Percentiles rank a stretch among this genome's conserved stretches.
Conservation (phyloP, 1,140 invertebrate species). For the Akabosia matsudoensis region DNA sequence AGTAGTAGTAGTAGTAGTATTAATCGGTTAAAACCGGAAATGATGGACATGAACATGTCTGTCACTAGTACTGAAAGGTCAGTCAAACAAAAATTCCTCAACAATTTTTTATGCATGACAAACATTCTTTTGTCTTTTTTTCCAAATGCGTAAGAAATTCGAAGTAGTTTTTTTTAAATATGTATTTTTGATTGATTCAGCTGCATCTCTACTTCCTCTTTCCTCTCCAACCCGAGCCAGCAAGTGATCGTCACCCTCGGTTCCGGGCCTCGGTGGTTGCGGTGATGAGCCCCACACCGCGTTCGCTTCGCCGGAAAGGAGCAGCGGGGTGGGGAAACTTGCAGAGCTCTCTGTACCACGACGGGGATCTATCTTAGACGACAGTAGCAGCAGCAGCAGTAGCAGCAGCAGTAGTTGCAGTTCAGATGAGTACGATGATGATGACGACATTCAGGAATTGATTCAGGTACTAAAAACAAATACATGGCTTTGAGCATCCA, state of each 20-base stretch:
- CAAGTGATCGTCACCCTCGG: conserved; percentile 78
- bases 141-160: background rate
- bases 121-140: too few species aligned
- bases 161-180: background rate
- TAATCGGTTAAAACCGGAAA: conserved; percentile 17
- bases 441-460: background rate
- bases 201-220: background rate
- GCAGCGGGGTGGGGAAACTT: conserved; percentile 72
- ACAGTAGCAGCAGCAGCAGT: background rate
- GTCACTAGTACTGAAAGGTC: conserved; percentile 2
- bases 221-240: background rate
- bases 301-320: conserved; percentile 66
- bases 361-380: background rate
- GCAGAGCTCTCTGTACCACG: conserved; percentile 46
- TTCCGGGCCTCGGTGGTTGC: conserved; percentile 95
- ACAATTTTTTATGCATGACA: too few species aligned
- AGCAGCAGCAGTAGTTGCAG: background rate
- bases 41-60: background rate
- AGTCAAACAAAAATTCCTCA: too few species aligned
- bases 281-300: conserved; percentile 81
- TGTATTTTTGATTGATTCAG: background rate
- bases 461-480: background rate
- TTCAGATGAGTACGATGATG: background rate
- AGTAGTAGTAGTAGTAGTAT: conserved; percentile 13
- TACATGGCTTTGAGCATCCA: too few species aligned